Base-by-base conservation (phyloP, 2,888 invertebrate species). In the Chironomus riparius region DNA sequence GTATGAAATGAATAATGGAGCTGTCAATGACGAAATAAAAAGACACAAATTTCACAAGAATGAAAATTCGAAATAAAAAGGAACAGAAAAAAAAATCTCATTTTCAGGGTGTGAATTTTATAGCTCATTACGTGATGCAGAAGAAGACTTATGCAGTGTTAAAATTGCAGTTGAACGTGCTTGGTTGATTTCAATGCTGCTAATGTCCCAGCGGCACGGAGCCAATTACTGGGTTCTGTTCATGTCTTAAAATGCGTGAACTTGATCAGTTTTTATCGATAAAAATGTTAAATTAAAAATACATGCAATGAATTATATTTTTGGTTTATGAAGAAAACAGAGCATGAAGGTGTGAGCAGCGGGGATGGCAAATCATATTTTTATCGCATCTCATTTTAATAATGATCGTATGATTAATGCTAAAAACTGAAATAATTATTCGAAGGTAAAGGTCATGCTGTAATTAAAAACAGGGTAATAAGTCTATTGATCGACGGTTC, bases 221-320 rank as follows among this genome's bases (percentile, higher is more conserved):
- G 15, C 65, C 65, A 65, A 65, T 65, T 65, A 65, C 24, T 65
- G 21, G 22, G 22, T n/a, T 18, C 22, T 21, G 13, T 10, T 10
- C 21, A 18, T 65, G 13, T 13, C 21, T 65, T 65, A 65, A 65
- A 56, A 22, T 65, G 65, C 65, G 65, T 65, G 65, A 65, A 65
- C 65, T 65, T 22, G 65, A 65, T 65, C 65, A 65, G 13, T 65
- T 65, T 65, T 21, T 21, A 65, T 22, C 21, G 65, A 65, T 65
- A 65, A 65, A 38, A 65, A 65, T 65, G 65, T 65, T 13, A 65
- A 65, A 65, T 56, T 56, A 56, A 56, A 65, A 65, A 65, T 65
- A 38, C 38, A 38, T 38, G 38, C 38, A 10, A 38, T 38, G 38
- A 38, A 10, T 38, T 38, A 0, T 38, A 1, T 38, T 38, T 38